Base-by-base conservation (phyloP, 2,797 vertebrate genomes). In the Syngnathus acus region DNA sequence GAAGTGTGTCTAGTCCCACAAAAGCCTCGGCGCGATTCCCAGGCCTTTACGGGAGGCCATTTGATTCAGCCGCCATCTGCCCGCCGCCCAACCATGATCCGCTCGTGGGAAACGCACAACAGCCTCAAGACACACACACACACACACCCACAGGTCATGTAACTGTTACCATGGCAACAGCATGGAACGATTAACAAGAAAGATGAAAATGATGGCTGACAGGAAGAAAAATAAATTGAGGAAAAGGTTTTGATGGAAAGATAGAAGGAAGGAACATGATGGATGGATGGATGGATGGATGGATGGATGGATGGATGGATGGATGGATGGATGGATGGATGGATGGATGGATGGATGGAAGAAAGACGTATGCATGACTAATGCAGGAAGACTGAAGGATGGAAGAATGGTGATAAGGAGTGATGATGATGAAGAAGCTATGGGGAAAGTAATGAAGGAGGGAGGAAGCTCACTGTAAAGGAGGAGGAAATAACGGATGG, bases 1-100 rank as follows among this genome's bases (percentile, higher is more conserved):
- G 88, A 89, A 87, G 88, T 87, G 90, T 91, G 90, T 90, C 87
- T 69, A 72, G 72, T 74, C 76, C 57, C 78, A 84, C 81, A 84
- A 80, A 21, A 81, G 80, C 75, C 78, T 51, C 9, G 5, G 75
- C 72, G 67, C 66, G 0, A 73, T 83, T 86, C 80, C 82, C 78
- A 87, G 76, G 83, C 14, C 14, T 14, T 0, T 14, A 72, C 73
- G 45, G 63, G 58, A 64, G 74, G 75, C 68, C 80, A 47, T 73
- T 64, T 66, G 72, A 77, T 72, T 70, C 53, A 78, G 57, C 6
- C 50, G 66, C 86, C 85, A 88, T 88, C 84, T 90, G 88, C 58
- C 72, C 72, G 3, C 14, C 68, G 72, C 68, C 53, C 9, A 72
- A 70, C 66, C 65, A 74, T 32, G 26, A 32, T 64, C 32, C 54